phyloP scores from a whole-genome alignment of 2,797 vertebrate species.

The Hemitrygon akajei region DNA sequence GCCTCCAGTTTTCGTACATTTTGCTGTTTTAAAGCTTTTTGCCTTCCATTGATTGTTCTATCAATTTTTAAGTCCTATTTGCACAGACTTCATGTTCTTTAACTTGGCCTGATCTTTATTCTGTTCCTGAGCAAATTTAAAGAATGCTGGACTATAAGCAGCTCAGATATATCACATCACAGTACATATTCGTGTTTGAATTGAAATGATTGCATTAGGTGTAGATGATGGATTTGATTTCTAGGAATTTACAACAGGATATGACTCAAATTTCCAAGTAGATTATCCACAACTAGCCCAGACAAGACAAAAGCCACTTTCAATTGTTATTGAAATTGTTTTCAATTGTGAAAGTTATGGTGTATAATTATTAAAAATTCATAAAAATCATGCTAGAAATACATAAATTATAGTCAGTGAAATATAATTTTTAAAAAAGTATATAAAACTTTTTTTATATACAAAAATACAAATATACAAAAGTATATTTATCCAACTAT shows the following conservation, averaged over 20 bases:
- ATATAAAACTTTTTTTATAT: too few relatives aligned
- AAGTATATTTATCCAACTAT: too few relatives aligned
- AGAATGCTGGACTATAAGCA: neutral
- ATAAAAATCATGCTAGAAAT: neutral
- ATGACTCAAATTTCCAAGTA: neutral
- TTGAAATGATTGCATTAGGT: neutral
- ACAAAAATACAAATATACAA: too few relatives aligned
- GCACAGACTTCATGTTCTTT: neutral
- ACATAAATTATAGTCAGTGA: neutral
- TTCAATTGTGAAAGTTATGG: neutral
- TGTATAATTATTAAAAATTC: neutral
- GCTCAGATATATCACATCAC: neutral
- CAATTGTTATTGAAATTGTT: too few relatives aligned
- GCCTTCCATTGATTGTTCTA: too few relatives aligned
- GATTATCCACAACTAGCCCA: neutral
- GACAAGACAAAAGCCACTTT: neutral
- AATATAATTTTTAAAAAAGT: too few relatives aligned
- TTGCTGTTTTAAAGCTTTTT: neutral
- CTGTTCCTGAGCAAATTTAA: neutral
- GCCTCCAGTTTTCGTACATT: neutral
- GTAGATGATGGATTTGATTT: neutral
- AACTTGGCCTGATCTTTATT: neutral
- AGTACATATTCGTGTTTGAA: too few relatives aligned
- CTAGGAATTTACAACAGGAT: neutral
- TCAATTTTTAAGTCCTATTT: neutral